Evolutionary conservation across 2,888 invertebrate genomes (phyloP).

Genomic region (Pasiphila rectangulata): DNA sequence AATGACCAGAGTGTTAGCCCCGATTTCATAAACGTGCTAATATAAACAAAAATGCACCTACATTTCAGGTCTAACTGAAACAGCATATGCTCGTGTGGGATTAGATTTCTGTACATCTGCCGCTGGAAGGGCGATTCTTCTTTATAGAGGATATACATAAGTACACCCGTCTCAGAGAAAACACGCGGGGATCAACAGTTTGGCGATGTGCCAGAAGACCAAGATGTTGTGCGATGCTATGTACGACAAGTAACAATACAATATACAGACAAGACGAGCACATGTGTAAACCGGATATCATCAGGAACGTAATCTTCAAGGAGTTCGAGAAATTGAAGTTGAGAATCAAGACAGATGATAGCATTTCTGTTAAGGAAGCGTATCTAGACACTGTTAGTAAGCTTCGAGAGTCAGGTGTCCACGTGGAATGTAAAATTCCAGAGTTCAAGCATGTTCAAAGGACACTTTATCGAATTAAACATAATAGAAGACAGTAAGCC

Average conservation of each 20-base stretch:
- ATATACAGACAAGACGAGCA: not conserved
- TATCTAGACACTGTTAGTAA: conserved; percentile 5
- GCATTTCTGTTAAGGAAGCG: not conserved
- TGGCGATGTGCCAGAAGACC: not conserved
- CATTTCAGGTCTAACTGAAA: no score
- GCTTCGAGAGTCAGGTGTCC: not conserved
- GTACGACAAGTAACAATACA: not conserved
- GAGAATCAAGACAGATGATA: not conserved
- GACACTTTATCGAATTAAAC: conserved; percentile 1
- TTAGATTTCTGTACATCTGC: no score
- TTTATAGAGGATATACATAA: no score
- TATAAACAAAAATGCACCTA: no score
- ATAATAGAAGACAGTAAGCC: conserved; percentile 28
- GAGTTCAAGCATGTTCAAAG: conserved; percentile 4
- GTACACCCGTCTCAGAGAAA: no score
- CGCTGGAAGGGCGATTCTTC: no score
- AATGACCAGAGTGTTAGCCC: no score
- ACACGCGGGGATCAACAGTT: no score
- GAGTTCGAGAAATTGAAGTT: conserved; percentile 1
- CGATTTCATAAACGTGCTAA: no score
- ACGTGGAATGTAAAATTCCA: not conserved
- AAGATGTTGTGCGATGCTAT: not conserved
- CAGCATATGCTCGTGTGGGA: no score
- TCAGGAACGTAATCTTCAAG: not conserved
- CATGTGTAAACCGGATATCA: not conserved